Evolutionary conservation across 2,113 vertebrate genomes (phyloP).

Genomic region (Poicephalus meyeri): DNA sequence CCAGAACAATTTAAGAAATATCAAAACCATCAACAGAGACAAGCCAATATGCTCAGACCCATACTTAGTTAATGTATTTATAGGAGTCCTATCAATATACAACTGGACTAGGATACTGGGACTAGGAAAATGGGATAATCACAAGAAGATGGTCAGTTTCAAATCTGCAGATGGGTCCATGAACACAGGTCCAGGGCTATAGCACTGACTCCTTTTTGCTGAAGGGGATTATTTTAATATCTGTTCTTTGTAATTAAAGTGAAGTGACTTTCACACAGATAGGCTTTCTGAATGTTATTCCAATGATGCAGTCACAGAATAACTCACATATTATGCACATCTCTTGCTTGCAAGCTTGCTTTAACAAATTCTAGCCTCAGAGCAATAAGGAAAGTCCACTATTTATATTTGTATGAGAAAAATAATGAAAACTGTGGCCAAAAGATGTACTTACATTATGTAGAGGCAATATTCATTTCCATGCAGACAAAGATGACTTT

Average conservation of each 20-base stretch:
- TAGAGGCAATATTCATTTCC: background rate
- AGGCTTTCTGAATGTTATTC: background rate
- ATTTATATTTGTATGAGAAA: background rate
- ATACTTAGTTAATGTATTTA: background rate
- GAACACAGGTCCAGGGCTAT: background rate
- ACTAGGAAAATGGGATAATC: background rate
- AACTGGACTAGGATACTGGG: background rate
- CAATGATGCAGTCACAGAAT: slow-evolving; percentile 5
- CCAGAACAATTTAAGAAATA: background rate
- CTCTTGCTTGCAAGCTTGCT: background rate
- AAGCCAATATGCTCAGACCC: background rate
- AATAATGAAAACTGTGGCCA: background rate
- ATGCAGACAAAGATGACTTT: background rate
- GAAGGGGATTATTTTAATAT: slow-evolving; percentile 25
- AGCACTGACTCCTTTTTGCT: background rate
- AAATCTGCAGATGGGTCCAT: background rate
- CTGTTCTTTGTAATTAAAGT: slow-evolving; percentile 51
- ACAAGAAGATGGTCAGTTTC: background rate
- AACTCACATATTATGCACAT: background rate
- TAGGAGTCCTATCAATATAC: background rate
- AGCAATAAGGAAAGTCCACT: background rate
- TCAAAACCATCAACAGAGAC: background rate
- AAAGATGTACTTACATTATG: background rate
- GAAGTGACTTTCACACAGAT: slow-evolving; percentile 5
- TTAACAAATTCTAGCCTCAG: background rate